Evolutionary conservation across 2,113 vertebrate genomes (phyloP).

Genomic region (Actinemys pallida): DNA sequence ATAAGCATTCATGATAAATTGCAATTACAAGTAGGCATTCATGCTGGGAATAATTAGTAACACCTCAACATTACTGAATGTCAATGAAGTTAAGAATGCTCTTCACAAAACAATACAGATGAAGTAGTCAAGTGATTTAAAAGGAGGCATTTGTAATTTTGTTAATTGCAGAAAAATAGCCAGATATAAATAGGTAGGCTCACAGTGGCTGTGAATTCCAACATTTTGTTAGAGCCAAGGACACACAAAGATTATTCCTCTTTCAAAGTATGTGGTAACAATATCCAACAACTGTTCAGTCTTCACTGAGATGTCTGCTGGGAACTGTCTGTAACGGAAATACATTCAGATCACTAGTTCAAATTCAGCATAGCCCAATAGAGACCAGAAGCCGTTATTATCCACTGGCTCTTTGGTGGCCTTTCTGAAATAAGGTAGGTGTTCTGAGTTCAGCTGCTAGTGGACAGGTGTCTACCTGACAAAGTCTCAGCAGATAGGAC

Average conservation of each 20-base stretch:
- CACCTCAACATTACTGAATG: slow-evolving; percentile 76
- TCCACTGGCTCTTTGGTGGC: not conserved
- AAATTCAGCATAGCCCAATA: not conserved
- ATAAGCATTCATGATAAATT: slow-evolving; percentile 67
- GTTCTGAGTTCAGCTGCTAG: not conserved
- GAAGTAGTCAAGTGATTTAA: slow-evolving; percentile 26
- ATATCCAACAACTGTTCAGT: not conserved
- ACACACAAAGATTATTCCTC: not conserved
- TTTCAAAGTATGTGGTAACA: not conserved
- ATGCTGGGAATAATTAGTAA: slow-evolving; percentile 77
- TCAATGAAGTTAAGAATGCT: slow-evolving; percentile 69
- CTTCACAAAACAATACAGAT: slow-evolving; percentile 66
- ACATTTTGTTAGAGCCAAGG: slow-evolving; percentile 3
- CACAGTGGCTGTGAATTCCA: not conserved
- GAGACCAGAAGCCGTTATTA: not conserved
- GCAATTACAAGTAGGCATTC: slow-evolving; percentile 65
- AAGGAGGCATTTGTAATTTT: slow-evolving; percentile 31
- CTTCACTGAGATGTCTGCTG: not conserved
- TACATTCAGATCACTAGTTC: not conserved
- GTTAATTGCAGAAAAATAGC: slow-evolving; percentile 55
- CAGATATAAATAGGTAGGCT: slow-evolving; percentile 41
- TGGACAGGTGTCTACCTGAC: not conserved
- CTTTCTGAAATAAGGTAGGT: not conserved
- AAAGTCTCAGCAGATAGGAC: not conserved
- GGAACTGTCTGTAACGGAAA: not conserved